Base-by-base conservation (phyloP, 2,888 invertebrate species). In the Coecobrya sp. region DNA sequence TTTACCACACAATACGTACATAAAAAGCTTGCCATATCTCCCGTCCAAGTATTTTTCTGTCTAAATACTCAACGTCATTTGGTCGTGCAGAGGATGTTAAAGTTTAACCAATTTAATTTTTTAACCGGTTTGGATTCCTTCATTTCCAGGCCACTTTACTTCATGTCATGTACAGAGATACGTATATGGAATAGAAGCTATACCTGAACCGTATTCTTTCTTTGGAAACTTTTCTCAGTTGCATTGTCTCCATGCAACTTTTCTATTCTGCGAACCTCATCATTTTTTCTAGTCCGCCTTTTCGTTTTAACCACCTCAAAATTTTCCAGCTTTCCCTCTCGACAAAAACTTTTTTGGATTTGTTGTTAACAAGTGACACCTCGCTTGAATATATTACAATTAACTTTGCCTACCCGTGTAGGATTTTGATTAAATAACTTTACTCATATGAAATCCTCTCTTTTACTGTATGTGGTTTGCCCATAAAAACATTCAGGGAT, bases 211-310 rank as follows among this genome's bases (percentile, higher is more conserved):
- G 42, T 42, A 70, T 36, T 70, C 19, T 79, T 79, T 52, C 52
- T 52, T 79, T 49, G 27, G 52, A 79, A 49, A 25, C 13, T 79
- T 79, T 79, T 68, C 19, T 70, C 70, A 42, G 19, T 22, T 27
- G 68, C 68, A 30, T n/a, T 36, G 42, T 79, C 79, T 42, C n/a
- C 19, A 8, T 19, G 2, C 79, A 79, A 52, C 79, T 79, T 79
- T 79, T 79, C 25, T 25, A 79, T 79, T 79, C 52, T 79, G 13
- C 0, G 16, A 52, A 52, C 8, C 79, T 79, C 79, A 79, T 79
- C 49, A 79, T 70, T 49, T 36, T 52, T 79, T 49, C 11, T 49
- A 79, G 49, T 52, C 27, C 16, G 79, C 52, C 49, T 49, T 16
- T 52, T 52, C 49, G 10, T 27, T 79, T 22, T 76, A 25, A 7